Evolutionary conservation across 2,888 invertebrate species (phyloP).

Genomic region (Timema podura): DNA sequence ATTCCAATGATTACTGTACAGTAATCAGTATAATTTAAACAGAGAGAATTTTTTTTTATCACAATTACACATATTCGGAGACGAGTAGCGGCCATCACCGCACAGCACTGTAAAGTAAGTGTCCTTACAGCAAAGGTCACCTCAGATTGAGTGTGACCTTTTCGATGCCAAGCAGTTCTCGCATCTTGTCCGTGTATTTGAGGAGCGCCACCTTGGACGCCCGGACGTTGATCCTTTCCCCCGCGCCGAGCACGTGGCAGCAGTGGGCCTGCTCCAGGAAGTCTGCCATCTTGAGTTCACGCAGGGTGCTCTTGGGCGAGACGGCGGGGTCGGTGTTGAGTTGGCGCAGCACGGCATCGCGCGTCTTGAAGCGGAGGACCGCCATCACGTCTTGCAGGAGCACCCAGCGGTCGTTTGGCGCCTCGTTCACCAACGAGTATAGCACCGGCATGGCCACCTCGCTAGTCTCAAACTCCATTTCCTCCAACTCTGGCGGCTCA

Average conservation of each 20-base stretch:
- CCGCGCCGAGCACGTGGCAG: constrained; percentile 71
- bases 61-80: too few relatives aligned
- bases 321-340: constrained; percentile 51
- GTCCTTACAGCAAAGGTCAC: constrained; percentile 20
- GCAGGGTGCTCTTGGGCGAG: constrained; percentile 50
- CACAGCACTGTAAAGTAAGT: too few relatives aligned
- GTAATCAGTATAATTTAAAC: too few relatives aligned
- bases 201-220: constrained; percentile 78
- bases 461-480: constrained; percentile 77
- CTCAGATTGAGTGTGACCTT: constrained; percentile 47
- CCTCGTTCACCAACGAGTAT: constrained; percentile 62
- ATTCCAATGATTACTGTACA: too few relatives aligned
- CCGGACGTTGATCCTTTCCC: constrained; percentile 74
- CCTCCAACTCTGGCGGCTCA: constrained; percentile 49
- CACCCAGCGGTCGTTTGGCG: constrained; percentile 71
- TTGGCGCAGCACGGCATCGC: constrained; percentile 73
- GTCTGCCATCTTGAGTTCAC: constrained; percentile 73
- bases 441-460: constrained; percentile 75
- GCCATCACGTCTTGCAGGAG: constrained; percentile 74
- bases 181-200: constrained; percentile 78
- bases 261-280: constrained; percentile 77
- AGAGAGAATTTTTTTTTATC: too few relatives aligned
- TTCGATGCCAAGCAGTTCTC: constrained; percentile 76
- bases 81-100: too few relatives aligned
- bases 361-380: constrained; percentile 73